Base-by-base conservation (phyloP, 2,113 vertebrate genomes). In the Tupaia tana region DNA sequence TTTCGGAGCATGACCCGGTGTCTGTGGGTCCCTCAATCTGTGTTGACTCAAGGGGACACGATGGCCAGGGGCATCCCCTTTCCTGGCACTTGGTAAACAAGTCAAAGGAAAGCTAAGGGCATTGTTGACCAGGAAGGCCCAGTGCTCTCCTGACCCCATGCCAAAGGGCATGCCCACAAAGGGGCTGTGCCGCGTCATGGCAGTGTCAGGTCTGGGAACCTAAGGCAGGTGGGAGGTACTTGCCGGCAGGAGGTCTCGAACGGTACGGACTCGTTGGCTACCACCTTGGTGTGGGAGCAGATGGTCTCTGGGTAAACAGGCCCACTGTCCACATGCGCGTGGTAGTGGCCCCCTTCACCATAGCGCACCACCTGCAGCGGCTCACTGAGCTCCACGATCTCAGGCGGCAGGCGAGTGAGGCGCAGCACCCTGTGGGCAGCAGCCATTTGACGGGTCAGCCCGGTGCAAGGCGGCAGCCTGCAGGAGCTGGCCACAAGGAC, bases 311-410 rank as follows among this genome's bases (percentile, higher is more conserved):
- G 98, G 94, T 98, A 99, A 90, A 99, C 98, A 0, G 99, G 98
- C 64, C 99, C 99, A 56, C 99, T 99, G 98, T 99, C 99, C 97
- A 99, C 99, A 87, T 99, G 99, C 91, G 99, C 99, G 1, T 99
- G 98, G 97, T 99, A 99, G 98, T 99, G 99, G 61, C 99, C 99
- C 77, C 99, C 99, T 63, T 99, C 98, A 86, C 99, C 99, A 0
- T 99, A 99, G 29, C 99, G 98, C 95, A 99, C 99, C 19, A 99
- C 99, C 97, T 99, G 99, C 94, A 99, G 98, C 0, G 99, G 99
- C 97, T 99, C 99, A 0, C 99, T 99, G 97, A 99, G 98, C 96
- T 99, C 99, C 89, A 99, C 99, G 7, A 99, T 98, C 90, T 99
- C 98, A 0, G 99, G 98, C 15, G 99, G 99, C 96, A 99, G 98